phyloP scores from a whole-genome alignment of 2,888 invertebrate species.

The Sarcophaga carnaria region DNA sequence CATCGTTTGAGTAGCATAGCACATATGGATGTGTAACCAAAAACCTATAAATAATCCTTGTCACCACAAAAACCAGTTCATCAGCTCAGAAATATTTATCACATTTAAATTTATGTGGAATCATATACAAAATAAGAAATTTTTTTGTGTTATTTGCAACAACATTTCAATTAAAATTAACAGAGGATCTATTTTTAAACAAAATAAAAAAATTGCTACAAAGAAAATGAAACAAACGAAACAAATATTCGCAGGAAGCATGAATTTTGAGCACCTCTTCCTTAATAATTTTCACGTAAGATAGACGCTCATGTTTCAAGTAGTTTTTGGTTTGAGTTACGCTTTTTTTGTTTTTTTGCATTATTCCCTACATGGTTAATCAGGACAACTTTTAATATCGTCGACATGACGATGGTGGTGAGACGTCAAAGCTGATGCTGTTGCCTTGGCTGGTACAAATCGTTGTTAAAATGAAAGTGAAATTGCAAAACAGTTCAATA shows the following conservation, averaged over 20 bases:
- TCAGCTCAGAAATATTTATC: constrained; percentile 18
- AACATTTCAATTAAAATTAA: constrained; percentile 48
- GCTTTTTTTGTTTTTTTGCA: neutral
- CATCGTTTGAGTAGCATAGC: neutral
- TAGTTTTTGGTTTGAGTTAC: neutral
- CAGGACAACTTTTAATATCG: constrained; percentile 54
- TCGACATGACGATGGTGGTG: constrained; percentile 37
- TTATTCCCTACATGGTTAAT: constrained; percentile 52
- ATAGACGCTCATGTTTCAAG: constrained; percentile 14
- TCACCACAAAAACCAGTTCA: constrained; percentile 48
- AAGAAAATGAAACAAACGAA: neutral
- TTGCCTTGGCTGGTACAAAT: constrained; percentile 36
- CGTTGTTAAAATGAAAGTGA: constrained; percentile 66
- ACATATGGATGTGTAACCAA: neutral
- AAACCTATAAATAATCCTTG: constrained; percentile 27
- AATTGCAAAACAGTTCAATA: constrained; percentile 47
- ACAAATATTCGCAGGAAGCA: constrained; percentile 13
- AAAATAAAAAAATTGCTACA: constrained; percentile 18
- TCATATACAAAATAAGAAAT: constrained; percentile 35
- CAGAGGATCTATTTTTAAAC: constrained; percentile 50
- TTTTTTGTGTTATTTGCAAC: constrained; percentile 44
- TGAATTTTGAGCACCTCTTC: neutral
- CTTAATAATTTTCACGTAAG: neutral
- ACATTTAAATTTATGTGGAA: constrained; percentile 54
- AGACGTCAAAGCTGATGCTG: constrained; percentile 29